Evolutionary conservation across 2,888 invertebrate species (phyloP), one percentile per base, ranked within the genome.

Genomic region (Bellardia pandia): DNA sequence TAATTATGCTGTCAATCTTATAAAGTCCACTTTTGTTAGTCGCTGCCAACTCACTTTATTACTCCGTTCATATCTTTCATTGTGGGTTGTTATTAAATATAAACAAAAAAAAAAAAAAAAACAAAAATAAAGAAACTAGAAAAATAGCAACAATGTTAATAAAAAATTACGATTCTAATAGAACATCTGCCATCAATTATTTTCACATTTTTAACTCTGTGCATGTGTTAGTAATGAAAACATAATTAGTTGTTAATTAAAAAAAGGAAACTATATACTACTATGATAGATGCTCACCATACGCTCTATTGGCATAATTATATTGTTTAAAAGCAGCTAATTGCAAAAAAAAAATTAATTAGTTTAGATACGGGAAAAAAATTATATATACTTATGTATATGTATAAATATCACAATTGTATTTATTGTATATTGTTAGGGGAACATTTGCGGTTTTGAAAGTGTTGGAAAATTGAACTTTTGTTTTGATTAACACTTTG

Each of bases 151-250:
- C 42, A 75, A 48, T 45, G 37, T 33, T 42, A 74, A 48, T 74
- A 51, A 53, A 66, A 37, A 56, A 53, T n/a, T 14, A 66, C 7
- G 30, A 53, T 9, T 48, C 3, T 23, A 58, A 58, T 75, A 42
- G 45, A 82, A 75, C 82, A 82, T 82, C 82, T 82, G 82, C 11
- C 40, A 82, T 82, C 75, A 75, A 82, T 82, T 82, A 75, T 69
- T 75, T 82, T 51, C 51, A 75, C 82, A 75, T 82, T 75, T 75
- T 51, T 42, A 53, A 69, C 33, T 40, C 51, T 30, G 60, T 60
- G 40, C 60, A 82, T 69, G 82, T 68, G 75, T 62, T 40, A 69
- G 69, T 82, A 82, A 82, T 82, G 68, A 75, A 75, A 82, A 75
- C 40, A 75, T 69, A 82, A 82, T 82, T 82, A 68, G 75, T 75